Conservation (phyloP, 2,113 vertebrate genomes). For the Labeo catla region DNA sequence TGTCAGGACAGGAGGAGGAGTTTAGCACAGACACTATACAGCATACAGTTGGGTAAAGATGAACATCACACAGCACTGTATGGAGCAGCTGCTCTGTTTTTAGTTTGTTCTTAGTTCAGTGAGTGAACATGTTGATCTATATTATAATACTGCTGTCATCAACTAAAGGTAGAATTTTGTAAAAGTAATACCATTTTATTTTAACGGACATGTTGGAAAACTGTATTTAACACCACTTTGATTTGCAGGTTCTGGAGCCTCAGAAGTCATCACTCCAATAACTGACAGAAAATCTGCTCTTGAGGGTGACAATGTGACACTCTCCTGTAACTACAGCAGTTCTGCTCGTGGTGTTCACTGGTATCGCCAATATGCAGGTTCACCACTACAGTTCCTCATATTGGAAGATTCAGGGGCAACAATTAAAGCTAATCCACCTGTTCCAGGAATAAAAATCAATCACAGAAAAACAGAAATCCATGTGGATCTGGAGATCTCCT, state of each 20-base stretch:
- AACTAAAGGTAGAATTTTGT: background rate
- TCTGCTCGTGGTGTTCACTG: constrained; percentile 16
- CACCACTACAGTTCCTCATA: background rate
- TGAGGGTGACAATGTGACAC: too few relatives aligned
- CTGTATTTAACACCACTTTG: background rate
- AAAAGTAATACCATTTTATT: background rate
- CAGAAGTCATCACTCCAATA: too few relatives aligned
- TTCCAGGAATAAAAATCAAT: background rate
- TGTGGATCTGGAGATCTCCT: background rate
- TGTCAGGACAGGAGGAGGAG: background rate
- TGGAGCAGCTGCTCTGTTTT: background rate
- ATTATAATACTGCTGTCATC: too few relatives aligned
- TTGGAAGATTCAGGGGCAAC: background rate
- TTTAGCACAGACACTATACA: background rate
- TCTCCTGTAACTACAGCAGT: too few relatives aligned
- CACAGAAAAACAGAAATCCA: background rate
- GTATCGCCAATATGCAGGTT: constrained; percentile 10
- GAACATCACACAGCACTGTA: background rate
- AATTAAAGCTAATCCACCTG: background rate
- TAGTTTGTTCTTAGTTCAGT: too few relatives aligned
- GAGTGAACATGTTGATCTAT: too few relatives aligned
- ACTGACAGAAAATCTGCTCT: background rate
- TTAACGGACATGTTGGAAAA: background rate
- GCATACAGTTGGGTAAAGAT: background rate
- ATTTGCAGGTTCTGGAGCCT: too few relatives aligned